Conservation (phyloP, 2,113 vertebrate species). For the Daphoenositta chrysoptera region DNA sequence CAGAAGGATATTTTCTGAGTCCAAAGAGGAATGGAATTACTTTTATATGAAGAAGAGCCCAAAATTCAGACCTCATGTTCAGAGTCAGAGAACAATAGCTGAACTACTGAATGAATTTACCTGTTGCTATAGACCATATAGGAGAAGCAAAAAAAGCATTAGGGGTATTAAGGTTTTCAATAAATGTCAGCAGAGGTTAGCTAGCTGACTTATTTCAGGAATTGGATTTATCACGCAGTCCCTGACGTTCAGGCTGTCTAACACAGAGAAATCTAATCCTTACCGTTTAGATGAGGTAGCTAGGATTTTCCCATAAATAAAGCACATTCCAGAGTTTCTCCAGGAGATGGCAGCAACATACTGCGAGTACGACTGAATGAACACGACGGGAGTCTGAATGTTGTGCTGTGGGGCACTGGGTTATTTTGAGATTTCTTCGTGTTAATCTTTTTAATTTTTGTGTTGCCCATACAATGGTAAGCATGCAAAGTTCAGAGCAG, state of each 20-base stretch:
- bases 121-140: not conserved
- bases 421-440: constrained; percentile 41
- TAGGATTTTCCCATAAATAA: not conserved
- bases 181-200: not conserved
- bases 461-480: constrained; percentile 17
- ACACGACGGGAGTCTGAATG: not conserved
- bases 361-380: not conserved
- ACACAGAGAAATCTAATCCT: not conserved
- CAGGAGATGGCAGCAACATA: constrained; percentile 75
- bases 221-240: not conserved
- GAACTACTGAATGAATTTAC: not conserved
- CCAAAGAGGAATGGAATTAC: not conserved
- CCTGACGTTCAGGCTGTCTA: not conserved
- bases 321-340: not conserved
- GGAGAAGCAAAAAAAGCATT: not conserved
- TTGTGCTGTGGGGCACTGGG: not conserved
- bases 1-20: not conserved
- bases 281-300: not conserved
- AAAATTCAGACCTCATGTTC: not conserved
- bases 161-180: not conserved
- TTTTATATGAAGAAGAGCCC: not conserved
- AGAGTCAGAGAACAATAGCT: not conserved
- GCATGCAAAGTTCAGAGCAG: constrained; percentile 43
- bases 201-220: not conserved
- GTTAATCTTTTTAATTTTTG: constrained; percentile 43